Conservation (phyloP, 2,113 vertebrate species). For the Geococcyx californianus region DNA sequence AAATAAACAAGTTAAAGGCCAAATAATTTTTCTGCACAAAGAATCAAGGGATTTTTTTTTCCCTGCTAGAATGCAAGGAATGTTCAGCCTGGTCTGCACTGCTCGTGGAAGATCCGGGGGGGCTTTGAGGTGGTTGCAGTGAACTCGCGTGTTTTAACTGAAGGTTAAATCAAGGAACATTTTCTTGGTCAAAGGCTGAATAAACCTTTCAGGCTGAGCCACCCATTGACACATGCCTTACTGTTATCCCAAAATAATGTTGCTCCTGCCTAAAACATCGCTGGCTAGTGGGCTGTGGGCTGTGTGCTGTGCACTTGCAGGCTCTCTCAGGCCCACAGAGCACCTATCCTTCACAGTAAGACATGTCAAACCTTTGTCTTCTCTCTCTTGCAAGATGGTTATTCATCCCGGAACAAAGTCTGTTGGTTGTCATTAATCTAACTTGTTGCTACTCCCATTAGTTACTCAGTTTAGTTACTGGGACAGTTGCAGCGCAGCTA, state of each 20-base stretch:
- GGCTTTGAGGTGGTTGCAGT: slow-evolving; percentile 31
- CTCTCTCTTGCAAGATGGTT: neutral
- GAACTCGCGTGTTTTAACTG: neutral
- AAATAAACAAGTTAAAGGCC: slow-evolving; percentile 6
- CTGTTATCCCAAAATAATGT: neutral
- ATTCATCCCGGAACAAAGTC: neutral
- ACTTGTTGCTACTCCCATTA: neutral
- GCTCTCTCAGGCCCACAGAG: neutral
- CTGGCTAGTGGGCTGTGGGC: neutral
- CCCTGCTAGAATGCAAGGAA: neutral
- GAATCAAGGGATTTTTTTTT: neutral
- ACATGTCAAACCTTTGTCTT: neutral
- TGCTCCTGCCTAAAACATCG: neutral
- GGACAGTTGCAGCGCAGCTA: neutral
- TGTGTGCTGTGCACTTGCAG: neutral
- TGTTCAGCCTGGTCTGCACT: neutral
- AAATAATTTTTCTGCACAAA: slow-evolving; percentile 5
- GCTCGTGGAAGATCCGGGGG: neutral
- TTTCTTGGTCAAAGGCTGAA: neutral
- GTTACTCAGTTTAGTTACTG: neutral
- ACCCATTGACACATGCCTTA: neutral
- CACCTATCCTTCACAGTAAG: neutral
- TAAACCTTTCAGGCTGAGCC: slow-evolving; percentile 18
- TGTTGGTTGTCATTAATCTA: neutral
- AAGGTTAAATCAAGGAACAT: neutral